Evolutionary conservation across 2,797 vertebrate genomes (phyloP).

Genomic region (Tympanoctomys barrerae): DNA sequence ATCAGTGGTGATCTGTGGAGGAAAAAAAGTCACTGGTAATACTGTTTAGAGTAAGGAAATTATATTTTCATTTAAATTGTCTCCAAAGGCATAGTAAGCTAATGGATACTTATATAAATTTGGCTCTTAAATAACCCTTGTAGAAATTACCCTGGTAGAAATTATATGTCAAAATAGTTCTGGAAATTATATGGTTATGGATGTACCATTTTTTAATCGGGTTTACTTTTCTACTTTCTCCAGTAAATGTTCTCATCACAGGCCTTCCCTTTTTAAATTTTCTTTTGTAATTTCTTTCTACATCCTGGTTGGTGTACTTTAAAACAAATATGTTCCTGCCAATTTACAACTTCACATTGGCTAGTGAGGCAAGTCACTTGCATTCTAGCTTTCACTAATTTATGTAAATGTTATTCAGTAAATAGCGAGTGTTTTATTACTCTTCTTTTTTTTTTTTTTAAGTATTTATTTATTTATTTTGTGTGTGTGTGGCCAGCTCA

Average conservation of each 20-base stretch:
- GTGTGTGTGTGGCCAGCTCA: too few relatives aligned
- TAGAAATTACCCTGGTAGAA: constrained; percentile 58
- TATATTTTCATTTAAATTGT: constrained; percentile 52
- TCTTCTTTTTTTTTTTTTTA: too few relatives aligned
- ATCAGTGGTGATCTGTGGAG: constrained; percentile 12
- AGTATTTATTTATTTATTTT: too few relatives aligned
- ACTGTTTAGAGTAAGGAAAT: constrained; percentile 44
- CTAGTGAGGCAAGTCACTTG: constrained; percentile 10
- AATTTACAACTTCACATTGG: constrained; percentile 39
- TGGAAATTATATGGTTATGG: constrained; percentile 41
- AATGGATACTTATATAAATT: constrained; percentile 34
- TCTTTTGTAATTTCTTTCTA: constrained; percentile 40
- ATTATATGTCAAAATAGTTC: constrained; percentile 35
- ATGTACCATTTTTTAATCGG: constrained; percentile 42
- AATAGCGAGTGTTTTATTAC: constrained; percentile 21
- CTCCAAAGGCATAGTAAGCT: constrained; percentile 35
- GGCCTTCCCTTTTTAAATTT: constrained; percentile 22
- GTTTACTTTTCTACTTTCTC: constrained; percentile 41
- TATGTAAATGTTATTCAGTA: constrained; percentile 11
- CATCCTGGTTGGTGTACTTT: constrained; percentile 49
- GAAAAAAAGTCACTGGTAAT: constrained; percentile 38
- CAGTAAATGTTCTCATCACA: constrained; percentile 3
- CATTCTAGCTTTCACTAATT: constrained; percentile 23
- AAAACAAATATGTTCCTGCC: constrained; percentile 46
- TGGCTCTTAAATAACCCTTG: constrained; percentile 6